phyloP scores from a whole-genome alignment of 53 echinoderm and acorn worm species.

The Luidia sarsii region DNA sequence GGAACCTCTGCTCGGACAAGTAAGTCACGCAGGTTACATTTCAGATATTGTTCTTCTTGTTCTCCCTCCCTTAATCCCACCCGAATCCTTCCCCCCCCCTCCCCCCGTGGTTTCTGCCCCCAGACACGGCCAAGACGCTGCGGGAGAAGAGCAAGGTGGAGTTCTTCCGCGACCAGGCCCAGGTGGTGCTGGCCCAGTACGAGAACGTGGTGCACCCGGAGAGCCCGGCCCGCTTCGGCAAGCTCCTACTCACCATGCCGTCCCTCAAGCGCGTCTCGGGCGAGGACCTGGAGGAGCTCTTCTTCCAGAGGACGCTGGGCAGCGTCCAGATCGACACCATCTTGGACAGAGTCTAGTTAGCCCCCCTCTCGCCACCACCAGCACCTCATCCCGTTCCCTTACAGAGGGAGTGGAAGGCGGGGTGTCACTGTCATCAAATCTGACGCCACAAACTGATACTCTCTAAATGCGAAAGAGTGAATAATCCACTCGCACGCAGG shows the following conservation, averaged over 20 bases:
- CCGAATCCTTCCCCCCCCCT: too few species aligned
- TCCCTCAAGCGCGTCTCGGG: slow-evolving; percentile 81
- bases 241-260: slow-evolving; percentile 91
- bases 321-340: slow-evolving; percentile 86
- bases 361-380: too few species aligned
- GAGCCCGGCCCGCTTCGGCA: slow-evolving; percentile 95
- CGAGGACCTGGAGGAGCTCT: slow-evolving; percentile 84
- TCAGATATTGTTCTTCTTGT: too few species aligned
- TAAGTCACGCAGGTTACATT: too few species aligned
- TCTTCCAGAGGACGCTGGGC: slow-evolving; percentile 84
- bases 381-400: too few species aligned
- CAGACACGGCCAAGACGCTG: slow-evolving; percentile 81
- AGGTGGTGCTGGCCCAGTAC: slow-evolving; percentile 94
- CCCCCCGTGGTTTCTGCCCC: background rate
- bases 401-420: background rate
- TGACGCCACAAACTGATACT: too few species aligned
- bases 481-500: too few species aligned
- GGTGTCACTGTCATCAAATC: too few species aligned
- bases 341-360: slow-evolving; percentile 31
- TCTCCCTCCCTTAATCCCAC: too few species aligned
- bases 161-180: slow-evolving; percentile 93
- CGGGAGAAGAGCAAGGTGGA: slow-evolving; percentile 89
- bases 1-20: too few species aligned
- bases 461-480: too few species aligned
- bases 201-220: slow-evolving; percentile 95